phyloP scores from a whole-genome alignment of 2,113 vertebrate genomes.

The Prolemur simus region DNA sequence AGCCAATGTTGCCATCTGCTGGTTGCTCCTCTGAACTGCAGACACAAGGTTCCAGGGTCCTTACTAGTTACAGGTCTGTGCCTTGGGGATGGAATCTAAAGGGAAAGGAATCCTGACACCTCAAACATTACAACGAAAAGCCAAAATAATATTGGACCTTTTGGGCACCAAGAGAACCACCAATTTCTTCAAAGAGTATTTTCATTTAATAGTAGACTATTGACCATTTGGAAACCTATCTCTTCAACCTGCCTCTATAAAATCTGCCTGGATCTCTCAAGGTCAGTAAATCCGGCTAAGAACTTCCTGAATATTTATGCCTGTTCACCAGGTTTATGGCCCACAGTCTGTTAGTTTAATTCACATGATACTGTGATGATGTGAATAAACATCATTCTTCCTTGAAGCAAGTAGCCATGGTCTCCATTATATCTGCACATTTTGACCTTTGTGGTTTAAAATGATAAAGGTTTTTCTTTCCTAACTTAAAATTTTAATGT shows the following conservation, averaged over 20 bases:
- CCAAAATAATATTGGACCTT: background rate
- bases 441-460: background rate
- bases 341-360: background rate
- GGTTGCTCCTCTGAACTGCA: conserved; percentile 39
- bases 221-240: background rate
- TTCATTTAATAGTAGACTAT: background rate
- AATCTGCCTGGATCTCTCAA: background rate
- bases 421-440: background rate
- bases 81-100: background rate
- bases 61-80: background rate
- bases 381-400: background rate
- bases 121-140: background rate
- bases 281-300: background rate
- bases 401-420: background rate
- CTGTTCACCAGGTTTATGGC: background rate
- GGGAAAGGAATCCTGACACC: background rate
- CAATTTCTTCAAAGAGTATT: background rate
- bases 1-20: conserved; percentile 49
- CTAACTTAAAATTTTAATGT: background rate
- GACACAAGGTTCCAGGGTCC: conserved; percentile 63
- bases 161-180: background rate
- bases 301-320: background rate
- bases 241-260: background rate
- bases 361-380: background rate
- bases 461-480: background rate